phyloP scores from a whole-genome alignment of 1,140 invertebrate species.

The Penaeus vannamei region DNA sequence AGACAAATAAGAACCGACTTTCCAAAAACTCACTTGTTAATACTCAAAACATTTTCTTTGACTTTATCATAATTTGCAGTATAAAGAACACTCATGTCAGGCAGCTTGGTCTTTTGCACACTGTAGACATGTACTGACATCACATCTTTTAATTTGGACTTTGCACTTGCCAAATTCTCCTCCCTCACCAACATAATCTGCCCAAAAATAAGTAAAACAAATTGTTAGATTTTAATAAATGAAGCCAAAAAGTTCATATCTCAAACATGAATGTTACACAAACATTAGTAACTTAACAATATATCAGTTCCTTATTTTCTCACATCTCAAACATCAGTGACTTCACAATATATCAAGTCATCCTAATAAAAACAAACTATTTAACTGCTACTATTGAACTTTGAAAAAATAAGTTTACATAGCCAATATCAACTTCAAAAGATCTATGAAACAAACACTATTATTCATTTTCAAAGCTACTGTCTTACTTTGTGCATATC shows the following conservation, averaged over 20 bases:
- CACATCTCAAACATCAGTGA: no score
- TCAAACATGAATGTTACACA: no score
- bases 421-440: neutral
- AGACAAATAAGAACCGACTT: no score
- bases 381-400: no score
- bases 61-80: slow-evolving; percentile 41
- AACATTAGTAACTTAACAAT: no score
- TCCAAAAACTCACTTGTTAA: slow-evolving; percentile 25
- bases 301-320: no score
- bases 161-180: slow-evolving; percentile 22
- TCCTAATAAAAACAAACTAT: no score
- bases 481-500: slow-evolving; percentile 33
- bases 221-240: neutral
- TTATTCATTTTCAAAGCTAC: neutral
- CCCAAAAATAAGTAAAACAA: neutral
- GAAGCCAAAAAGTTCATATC: neutral
- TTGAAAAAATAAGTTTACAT: neutral
- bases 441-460: neutral
- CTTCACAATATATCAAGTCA: no score
- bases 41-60: slow-evolving; percentile 36
- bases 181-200: slow-evolving; percentile 39
- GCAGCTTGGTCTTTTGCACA: slow-evolving; percentile 38
- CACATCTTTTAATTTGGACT: slow-evolving; percentile 29
- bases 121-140: slow-evolving; percentile 46
- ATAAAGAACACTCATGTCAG: slow-evolving; percentile 35